Percentiles rank a stretch among this genome's conserved stretches.
Evolutionary conservation across 2,113 vertebrate species (phyloP).

Genomic region (Rhabdornis inornatus): DNA sequence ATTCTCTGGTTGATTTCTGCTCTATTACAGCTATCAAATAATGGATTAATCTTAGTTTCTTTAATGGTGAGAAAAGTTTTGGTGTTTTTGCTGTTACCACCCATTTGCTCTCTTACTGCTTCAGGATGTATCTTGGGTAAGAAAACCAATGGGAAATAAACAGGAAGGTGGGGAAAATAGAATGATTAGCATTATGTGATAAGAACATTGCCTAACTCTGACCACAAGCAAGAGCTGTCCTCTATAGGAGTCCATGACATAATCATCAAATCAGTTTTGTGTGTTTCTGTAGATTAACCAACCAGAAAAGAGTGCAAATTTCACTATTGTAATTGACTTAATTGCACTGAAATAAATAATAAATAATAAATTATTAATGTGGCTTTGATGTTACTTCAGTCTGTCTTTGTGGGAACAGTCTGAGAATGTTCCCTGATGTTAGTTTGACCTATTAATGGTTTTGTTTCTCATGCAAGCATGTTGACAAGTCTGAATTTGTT

Average conservation of each 20-base stretch:
- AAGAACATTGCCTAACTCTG: not conserved
- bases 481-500: not conserved
- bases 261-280: not conserved
- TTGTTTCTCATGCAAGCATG: not conserved
- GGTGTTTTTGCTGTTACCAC: not conserved
- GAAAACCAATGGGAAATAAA: not conserved
- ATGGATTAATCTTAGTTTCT: not conserved
- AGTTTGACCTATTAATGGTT: not conserved
- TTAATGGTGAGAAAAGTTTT: not conserved
- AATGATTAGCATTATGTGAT: accelerated
- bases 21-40: not conserved
- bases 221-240: not conserved
- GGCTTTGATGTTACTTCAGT: not conserved
- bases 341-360: not conserved
- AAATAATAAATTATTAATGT: not conserved
- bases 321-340: not conserved
- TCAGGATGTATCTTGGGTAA: not conserved
- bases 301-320: not conserved
- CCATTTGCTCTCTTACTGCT: not conserved
- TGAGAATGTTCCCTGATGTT: not conserved
- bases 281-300: not conserved
- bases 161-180: not conserved
- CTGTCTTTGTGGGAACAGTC: not conserved
- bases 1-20: not conserved
- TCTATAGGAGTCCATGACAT: not conserved